Evolutionary conservation across 2,113 vertebrate genomes (phyloP), one percentile per base, ranked within the genome.

Genomic region (Heliornis fulica): DNA sequence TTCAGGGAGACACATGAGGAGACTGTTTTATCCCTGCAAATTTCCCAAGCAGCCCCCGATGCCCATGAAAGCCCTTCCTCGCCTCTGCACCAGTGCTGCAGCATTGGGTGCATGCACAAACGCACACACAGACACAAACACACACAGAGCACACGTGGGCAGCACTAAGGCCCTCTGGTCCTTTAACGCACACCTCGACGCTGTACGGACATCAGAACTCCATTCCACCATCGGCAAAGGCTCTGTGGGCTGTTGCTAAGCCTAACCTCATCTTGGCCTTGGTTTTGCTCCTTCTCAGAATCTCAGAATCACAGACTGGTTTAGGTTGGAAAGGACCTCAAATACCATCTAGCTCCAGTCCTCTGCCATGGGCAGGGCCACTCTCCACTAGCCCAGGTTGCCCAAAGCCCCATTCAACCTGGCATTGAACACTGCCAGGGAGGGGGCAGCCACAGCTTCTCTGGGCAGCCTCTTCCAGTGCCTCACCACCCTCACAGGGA

Each of bases 1-100:
- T 21, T 40, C 1, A 1, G 15, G 36, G n/a, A 79, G 38, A 41
- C 0, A 2, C 19, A 51, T 0, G 0, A 10, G 51, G 57, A 65
- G 70, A 57, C 2, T 2, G 13, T 1, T 43, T 60, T 48, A 7
- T 22, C 15, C 21, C 18, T 80, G 31, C 34, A 78, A 38, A 82
- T 87, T 31, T 89, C 45, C 60, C 51, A 54, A 57, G 77, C 11
- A 32, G n/a, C 9, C 72, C 41, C 48, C 10, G 11, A 41, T 11
- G 21, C 18, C 50, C 0, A 11, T 0, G 7, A 61, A 60, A 48
- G 48, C 25, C 70, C 10, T 28, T 59, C 61, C 15, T 34, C 23
- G 12, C 29, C n/a, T 60, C 75, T 38, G 40, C 6, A 2, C 51
- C 0, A 2, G 46, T 40, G 11, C 65, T 16, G 31, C 64, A 60